Evolutionary conservation across 1,140 invertebrate species (phyloP).

Genomic region (Brachionus manjavacas): DNA sequence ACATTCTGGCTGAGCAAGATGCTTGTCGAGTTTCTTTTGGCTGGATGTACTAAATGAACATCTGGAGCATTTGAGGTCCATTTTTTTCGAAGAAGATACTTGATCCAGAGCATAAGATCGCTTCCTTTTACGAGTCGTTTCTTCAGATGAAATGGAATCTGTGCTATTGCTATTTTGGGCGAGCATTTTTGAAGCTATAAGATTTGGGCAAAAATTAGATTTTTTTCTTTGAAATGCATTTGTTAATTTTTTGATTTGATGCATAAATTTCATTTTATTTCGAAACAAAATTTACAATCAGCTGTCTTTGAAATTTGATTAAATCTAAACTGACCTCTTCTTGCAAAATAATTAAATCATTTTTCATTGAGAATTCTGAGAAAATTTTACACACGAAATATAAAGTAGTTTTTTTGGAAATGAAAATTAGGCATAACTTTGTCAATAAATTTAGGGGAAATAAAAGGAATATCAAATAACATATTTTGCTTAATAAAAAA

Average conservation of each 20-base stretch:
- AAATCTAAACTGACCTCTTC: neutral
- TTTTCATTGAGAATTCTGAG: too few species aligned
- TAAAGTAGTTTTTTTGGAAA: too few species aligned
- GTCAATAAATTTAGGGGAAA: too few species aligned
- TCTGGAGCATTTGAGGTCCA: neutral
- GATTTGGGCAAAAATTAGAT: neutral
- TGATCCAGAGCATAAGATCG: neutral
- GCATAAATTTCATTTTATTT: neutral
- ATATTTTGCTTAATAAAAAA: too few species aligned
- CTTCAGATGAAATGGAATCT: neutral
- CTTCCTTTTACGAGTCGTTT: neutral
- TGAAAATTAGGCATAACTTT: too few species aligned
- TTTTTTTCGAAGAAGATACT: neutral
- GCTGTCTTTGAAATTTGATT: neutral
- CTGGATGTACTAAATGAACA: neutral
- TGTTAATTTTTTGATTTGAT: neutral
- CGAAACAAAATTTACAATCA: slow-evolving; percentile 24
- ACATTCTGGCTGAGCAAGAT: neutral
- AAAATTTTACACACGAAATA: too few species aligned
- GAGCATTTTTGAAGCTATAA: neutral
- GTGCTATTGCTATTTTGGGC: neutral
- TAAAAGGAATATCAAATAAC: too few species aligned
- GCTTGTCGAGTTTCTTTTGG: neutral
- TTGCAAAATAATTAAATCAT: too few species aligned
- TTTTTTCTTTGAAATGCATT: neutral